Evolutionary conservation across 2,888 invertebrate species (phyloP).

Genomic region (Drosophila yooni): DNA sequence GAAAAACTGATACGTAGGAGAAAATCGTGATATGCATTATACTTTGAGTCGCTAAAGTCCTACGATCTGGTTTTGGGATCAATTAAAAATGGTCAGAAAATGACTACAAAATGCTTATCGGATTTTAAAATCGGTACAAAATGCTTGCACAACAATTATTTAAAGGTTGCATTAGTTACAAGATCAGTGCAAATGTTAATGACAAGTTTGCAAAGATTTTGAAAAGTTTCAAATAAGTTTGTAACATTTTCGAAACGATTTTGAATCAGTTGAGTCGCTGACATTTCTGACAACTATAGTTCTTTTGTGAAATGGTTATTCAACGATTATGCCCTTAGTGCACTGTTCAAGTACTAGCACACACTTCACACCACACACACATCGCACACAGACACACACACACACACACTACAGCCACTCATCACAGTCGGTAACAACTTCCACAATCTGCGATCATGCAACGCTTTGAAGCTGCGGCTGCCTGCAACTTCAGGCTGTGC

Average conservation of each 20-base stretch:
- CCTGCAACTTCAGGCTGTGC: constrained; percentile 17
- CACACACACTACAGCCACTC: background rate
- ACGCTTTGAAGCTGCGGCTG: constrained; percentile 25
- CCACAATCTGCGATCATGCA: constrained; percentile 37
- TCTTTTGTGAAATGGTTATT: constrained; percentile 15
- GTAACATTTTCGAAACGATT: background rate
- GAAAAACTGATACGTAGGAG: background rate
- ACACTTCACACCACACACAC: constrained; percentile 2
- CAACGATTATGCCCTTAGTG: constrained; percentile 30
- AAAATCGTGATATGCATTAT: background rate
- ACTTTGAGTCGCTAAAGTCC: background rate
- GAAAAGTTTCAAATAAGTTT: background rate
- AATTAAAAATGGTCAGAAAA: background rate
- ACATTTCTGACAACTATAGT: too few species aligned
- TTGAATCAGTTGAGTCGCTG: background rate
- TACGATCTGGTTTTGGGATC: background rate
- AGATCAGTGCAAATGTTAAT: background rate
- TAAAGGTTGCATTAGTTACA: background rate
- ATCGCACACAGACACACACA: constrained; percentile 1
- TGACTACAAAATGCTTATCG: background rate
- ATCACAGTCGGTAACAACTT: constrained; percentile 21
- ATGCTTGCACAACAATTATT: background rate
- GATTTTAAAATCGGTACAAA: background rate
- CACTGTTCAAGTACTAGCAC: constrained; percentile 12
- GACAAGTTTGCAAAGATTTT: background rate